Percentiles rank a stretch among this genome's conserved stretches.
phyloP scores from a whole-genome alignment of 2,113 vertebrate species.

The Eubucco bourcierii region DNA sequence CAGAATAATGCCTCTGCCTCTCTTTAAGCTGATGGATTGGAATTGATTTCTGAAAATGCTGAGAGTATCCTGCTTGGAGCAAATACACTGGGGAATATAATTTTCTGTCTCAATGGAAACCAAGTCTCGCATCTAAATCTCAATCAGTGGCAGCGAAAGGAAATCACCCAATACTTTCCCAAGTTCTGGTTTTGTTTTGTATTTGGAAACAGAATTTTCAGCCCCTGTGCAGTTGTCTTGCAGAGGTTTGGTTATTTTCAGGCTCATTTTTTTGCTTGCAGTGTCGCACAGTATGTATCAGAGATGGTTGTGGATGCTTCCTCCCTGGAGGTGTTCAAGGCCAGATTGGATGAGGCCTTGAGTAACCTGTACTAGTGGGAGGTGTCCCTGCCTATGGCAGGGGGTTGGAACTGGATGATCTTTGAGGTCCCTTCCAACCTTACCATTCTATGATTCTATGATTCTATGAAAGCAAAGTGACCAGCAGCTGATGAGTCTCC shows the following conservation, averaged over 20 bases:
- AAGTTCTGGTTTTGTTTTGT: neutral
- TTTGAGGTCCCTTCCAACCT: no score
- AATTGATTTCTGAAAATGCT: slow-evolving; percentile 42
- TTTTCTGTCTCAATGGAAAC: slow-evolving; percentile 42
- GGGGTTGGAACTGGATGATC: no score
- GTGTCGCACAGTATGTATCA: neutral
- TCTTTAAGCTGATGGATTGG: slow-evolving; percentile 36
- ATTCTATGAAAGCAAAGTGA: neutral
- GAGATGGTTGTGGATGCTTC: neutral
- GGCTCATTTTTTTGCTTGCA: neutral
- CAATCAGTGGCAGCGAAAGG: neutral
- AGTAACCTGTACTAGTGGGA: no score
- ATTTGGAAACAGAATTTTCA: neutral
- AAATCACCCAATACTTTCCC: neutral
- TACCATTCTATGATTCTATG: no score
- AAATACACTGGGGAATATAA: slow-evolving; percentile 29
- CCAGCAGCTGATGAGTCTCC: neutral
- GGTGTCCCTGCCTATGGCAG: no score
- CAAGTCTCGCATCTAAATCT: neutral
- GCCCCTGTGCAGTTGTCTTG: neutral
- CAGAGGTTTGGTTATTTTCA: neutral
- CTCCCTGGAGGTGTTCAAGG: no score
- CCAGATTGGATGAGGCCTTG: no score
- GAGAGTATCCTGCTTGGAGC: slow-evolving; percentile 3
- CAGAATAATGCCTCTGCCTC: slow-evolving; percentile 15